Conservation (phyloP, 2,888 invertebrate genomes). For the Luperina testacea region DNA sequence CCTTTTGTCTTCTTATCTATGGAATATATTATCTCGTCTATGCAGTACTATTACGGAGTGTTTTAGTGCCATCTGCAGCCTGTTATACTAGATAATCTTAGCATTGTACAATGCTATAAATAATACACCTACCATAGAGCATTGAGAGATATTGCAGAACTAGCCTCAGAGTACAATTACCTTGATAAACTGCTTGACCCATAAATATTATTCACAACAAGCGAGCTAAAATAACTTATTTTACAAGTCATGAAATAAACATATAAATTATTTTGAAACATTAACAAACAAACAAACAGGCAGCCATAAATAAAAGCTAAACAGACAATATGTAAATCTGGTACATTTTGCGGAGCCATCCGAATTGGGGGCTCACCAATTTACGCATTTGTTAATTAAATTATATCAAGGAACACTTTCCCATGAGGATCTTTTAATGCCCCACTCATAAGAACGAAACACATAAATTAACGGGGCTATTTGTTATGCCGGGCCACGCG, state of each 20-base stretch:
- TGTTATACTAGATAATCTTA: constrained; percentile 49
- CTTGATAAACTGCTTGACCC: constrained; percentile 31
- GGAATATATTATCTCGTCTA: constrained; percentile 46
- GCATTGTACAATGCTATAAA: constrained; percentile 47
- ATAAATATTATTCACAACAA: constrained; percentile 30
- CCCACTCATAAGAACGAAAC: constrained; percentile 82
- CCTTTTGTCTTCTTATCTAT: constrained; percentile 36
- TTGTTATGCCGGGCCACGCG: constrained; percentile 82
- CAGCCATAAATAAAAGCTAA: constrained; percentile 53
- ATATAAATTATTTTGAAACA: constrained; percentile 45
- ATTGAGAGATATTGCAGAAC: constrained; percentile 45
- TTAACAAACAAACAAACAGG: constrained; percentile 49
- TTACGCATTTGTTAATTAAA: constrained; percentile 81
- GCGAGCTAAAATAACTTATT: constrained; percentile 23
- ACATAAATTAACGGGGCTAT: constrained; percentile 83
- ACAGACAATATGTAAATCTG: constrained; percentile 63
- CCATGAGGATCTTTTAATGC: constrained; percentile 83
- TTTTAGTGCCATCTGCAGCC: constrained; percentile 53
- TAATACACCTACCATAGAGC: constrained; percentile 30
- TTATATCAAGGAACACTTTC: constrained; percentile 76
- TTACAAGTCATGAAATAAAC: constrained; percentile 42
- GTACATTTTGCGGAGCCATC: constrained; percentile 51
- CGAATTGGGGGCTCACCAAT: constrained; percentile 71
- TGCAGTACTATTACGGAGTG: constrained; percentile 43
- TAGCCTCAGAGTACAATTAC: constrained; percentile 15